Evolutionary conservation across 2,797 vertebrate genomes (phyloP).

Genomic region (Pempheris klunzingeri): DNA sequence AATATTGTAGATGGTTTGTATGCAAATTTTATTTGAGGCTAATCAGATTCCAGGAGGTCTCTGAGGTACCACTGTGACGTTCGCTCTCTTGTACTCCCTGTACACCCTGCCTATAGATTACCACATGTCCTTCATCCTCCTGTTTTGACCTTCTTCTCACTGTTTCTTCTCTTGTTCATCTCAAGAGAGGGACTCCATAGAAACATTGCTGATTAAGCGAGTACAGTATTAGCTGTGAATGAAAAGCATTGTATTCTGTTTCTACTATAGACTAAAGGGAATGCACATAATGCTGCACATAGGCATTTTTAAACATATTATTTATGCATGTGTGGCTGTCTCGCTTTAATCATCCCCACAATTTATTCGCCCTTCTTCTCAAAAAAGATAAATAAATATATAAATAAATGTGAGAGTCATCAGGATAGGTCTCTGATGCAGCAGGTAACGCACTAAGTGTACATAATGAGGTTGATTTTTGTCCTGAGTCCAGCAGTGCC

Average conservation of each 20-base stretch:
- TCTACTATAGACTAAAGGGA: slow-evolving; percentile 8
- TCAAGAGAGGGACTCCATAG: slow-evolving; percentile 20
- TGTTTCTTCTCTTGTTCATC: slow-evolving; percentile 32
- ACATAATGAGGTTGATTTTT: slow-evolving; percentile 26
- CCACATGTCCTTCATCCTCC: slow-evolving; percentile 35
- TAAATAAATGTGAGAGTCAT: slow-evolving; percentile 4
- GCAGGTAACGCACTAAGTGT: slow-evolving; percentile 11
- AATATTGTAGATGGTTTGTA: slow-evolving; percentile 19
- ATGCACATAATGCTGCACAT: slow-evolving; percentile 16
- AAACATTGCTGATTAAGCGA: slow-evolving; percentile 40
- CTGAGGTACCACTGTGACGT: slow-evolving; percentile 23
- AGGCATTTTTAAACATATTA: slow-evolving; percentile 20
- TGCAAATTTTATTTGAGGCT: slow-evolving; percentile 29
- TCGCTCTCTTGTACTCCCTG: slow-evolving; percentile 17
- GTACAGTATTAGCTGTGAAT: slow-evolving; percentile 27
- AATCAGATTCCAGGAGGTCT: slow-evolving; percentile 30
- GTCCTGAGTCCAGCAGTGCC: slow-evolving; percentile 4
- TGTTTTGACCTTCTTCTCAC: slow-evolving; percentile 41
- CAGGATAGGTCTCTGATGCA: slow-evolving; percentile 1
- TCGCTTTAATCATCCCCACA: slow-evolving; percentile 1
- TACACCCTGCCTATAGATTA: slow-evolving; percentile 41
- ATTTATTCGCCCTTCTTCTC: not conserved
- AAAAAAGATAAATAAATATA: slow-evolving; percentile 7
- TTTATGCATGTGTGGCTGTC: slow-evolving; percentile 16
- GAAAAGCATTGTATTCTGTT: slow-evolving; percentile 29